Evolutionary conservation across 2,113 vertebrate genomes (phyloP).

Genomic region (Ochotona curzoniae): DNA sequence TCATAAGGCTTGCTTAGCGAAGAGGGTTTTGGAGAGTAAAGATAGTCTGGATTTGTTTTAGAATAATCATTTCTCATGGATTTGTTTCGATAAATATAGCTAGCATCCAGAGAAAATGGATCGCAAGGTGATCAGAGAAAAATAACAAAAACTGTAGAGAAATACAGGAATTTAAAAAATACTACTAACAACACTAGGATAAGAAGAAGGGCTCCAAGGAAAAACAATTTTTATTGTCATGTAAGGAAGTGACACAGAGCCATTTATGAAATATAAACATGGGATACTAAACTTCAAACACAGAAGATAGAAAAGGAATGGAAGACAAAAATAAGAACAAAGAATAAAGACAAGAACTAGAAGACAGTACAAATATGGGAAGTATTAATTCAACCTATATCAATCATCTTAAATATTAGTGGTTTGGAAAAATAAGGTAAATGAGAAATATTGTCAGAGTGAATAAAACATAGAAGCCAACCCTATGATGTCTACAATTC

Average conservation of each 20-base stretch:
- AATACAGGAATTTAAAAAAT: background rate
- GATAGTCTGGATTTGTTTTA: background rate
- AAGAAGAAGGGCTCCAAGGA: background rate
- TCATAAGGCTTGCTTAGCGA: background rate
- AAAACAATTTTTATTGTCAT: background rate
- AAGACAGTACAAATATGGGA: background rate
- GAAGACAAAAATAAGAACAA: background rate
- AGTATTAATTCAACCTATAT: background rate
- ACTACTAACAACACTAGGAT: background rate
- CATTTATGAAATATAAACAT: background rate
- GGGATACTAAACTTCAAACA: background rate
- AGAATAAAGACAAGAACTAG: background rate
- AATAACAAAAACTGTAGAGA: background rate
- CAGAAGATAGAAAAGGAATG: background rate
- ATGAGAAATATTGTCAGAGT: background rate
- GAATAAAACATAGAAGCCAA: background rate
- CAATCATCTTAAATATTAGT: background rate
- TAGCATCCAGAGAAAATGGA: background rate
- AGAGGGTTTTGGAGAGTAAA: background rate
- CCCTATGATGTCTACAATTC: background rate
- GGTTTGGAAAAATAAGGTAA: background rate
- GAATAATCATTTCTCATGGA: background rate
- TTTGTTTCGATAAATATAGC: background rate
- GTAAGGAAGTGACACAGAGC: background rate
- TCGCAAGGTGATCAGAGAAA: background rate